Evolutionary conservation across 2,113 vertebrate species (phyloP), one percentile per base, ranked within the genome.

Genomic region (Calyptomena viridis): DNA sequence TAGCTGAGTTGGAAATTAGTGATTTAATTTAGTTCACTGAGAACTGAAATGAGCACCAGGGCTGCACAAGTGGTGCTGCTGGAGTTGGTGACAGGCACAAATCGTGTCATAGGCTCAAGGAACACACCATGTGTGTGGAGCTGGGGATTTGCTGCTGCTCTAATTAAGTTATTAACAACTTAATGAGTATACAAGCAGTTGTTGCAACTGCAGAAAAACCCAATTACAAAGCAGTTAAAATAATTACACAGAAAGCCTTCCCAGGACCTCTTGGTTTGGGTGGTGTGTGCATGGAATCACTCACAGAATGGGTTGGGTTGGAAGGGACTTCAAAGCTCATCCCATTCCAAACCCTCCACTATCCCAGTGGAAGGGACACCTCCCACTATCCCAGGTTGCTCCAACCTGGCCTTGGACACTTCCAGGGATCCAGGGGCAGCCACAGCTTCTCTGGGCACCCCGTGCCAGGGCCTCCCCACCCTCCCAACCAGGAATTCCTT

Each of bases 331-430:
- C 7, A 7, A 22, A 5, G 24, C 1, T 12, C 3, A 21, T 5
- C 3, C 31, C n/a, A 16, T 35, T 6, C 10, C 30, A 55, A 40
- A 9, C 40, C 40, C 40, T 13, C 40, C n/a, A n/a, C n/a, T n/a
- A n/a, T 40, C 10, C 40, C 40, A 40, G 9, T 9, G 40, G 40
- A 9, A 40, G 40, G 40, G 40, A 40, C 40, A 40, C 40, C 40
- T 40, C 40, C 40, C 60, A 40, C 25, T 3, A 0, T 0, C 44
- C 31, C 62, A 58, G 35, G 31, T 0, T 5, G 8, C 9, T 67
- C 52, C 71, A 67, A 58, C 35, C 71, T 76, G 62, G 44, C 31
- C 52, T 58, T 5, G 35, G 30, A 7, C 31, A 67, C 6, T 58
- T 0, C 58, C 58, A 60, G 58, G 58, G 58, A 35, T 55, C n/a